phyloP scores from a whole-genome alignment of 2,797 vertebrate genomes.

The Onychomys torridus region DNA sequence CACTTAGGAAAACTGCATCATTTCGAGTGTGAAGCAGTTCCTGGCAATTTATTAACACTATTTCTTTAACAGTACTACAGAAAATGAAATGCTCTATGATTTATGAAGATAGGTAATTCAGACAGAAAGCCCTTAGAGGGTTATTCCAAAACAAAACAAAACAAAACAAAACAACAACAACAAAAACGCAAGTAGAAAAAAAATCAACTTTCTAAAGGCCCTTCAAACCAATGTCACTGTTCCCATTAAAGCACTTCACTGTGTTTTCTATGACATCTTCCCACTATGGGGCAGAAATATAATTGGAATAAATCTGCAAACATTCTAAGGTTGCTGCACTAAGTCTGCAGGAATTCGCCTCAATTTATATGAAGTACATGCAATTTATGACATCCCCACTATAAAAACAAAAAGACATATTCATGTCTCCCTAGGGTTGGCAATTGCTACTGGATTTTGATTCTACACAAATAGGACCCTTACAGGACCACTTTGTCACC shows the following conservation, averaged over 20 bases:
- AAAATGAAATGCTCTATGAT: conserved; percentile 40
- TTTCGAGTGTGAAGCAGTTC: conserved; percentile 1
- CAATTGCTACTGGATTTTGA: conserved; percentile 62
- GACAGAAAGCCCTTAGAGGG: neutral
- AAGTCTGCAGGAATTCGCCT: conserved; percentile 60
- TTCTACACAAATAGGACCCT: conserved; percentile 58
- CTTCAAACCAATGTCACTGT: neutral
- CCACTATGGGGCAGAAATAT: neutral
- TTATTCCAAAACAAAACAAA: conserved; percentile 20
- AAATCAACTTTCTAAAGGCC: conserved; percentile 52
- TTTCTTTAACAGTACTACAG: neutral
- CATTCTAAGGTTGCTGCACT: conserved; percentile 39
- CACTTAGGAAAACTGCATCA: conserved; percentile 67
- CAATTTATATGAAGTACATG: conserved; percentile 53
- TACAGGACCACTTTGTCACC: conserved; percentile 46
- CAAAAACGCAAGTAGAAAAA: neutral
- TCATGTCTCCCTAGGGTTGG: conserved; percentile 19
- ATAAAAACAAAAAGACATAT: conserved; percentile 54
- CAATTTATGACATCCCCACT: conserved; percentile 37
- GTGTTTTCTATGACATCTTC: conserved; percentile 47
- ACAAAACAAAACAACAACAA: no score
- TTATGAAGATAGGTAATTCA: conserved; percentile 50
- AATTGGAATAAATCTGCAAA: conserved; percentile 64
- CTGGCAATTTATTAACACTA: conserved; percentile 3
- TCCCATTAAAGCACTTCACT: neutral